Evolutionary conservation across 2,888 invertebrate species (phyloP).

Genomic region (Allygus modestus): DNA sequence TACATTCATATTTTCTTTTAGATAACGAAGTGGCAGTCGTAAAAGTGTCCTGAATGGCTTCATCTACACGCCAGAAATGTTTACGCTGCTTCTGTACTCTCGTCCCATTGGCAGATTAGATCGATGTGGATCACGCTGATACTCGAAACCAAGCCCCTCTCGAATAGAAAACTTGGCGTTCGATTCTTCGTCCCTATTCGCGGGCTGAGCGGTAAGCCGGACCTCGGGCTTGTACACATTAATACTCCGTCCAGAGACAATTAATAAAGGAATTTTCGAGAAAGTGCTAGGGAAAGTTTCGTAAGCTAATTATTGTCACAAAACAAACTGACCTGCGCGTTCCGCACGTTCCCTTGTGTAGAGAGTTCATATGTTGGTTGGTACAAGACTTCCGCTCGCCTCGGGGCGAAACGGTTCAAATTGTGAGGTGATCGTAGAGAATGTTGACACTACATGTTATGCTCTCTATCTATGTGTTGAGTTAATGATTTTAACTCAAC

Average conservation of each 20-base stretch:
- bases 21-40: not conserved
- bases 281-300: slow-evolving; percentile 45
- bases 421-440: no score
- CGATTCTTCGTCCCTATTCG: not conserved
- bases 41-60: not conserved
- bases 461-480: no score
- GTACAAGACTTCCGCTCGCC: not conserved
- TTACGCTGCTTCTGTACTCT: not conserved
- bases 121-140: no score
- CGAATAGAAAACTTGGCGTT: no score
- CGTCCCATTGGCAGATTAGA: no score
- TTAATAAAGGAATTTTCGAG: slow-evolving; percentile 17
- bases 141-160: no score
- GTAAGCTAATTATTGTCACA: slow-evolving; percentile 10
- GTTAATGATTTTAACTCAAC: no score
- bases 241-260: not conserved
- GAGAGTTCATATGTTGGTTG: not conserved
- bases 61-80: not conserved
- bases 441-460: no score
- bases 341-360: slow-evolving; percentile 12
- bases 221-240: not conserved
- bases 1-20: not conserved
- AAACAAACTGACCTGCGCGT: slow-evolving; percentile 29
- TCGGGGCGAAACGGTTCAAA: no score
- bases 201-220: not conserved